phyloP scores from a whole-genome alignment of 2,888 invertebrate genomes.

The Cephus spinipes region DNA sequence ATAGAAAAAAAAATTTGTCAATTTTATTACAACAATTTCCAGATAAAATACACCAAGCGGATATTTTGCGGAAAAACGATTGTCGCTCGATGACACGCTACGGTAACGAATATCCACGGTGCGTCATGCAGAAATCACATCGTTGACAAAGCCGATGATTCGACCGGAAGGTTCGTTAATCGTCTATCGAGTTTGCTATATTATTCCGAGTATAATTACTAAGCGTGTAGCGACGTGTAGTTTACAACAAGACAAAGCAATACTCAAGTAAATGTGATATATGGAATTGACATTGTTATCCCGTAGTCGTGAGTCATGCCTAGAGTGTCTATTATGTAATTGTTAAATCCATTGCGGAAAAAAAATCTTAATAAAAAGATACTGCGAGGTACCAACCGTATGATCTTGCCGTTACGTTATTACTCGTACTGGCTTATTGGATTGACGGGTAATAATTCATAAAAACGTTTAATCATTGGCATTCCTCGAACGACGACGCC shows the following conservation, averaged over 20 bases:
- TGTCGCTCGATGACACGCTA: neutral
- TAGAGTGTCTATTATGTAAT: neutral
- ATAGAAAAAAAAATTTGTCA: neutral
- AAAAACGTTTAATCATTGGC: conserved; percentile 30
- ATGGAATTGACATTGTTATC: neutral
- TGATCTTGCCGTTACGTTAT: neutral
- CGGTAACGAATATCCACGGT: neutral
- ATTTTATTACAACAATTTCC: neutral
- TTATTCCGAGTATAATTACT: neutral
- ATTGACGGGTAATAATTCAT: conserved; percentile 15
- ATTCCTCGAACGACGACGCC: neutral
- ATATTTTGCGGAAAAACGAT: neutral
- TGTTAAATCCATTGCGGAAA: neutral
- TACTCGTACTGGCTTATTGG: neutral
- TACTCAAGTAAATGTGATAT: neutral
- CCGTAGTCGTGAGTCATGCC: neutral
- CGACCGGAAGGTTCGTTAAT: neutral
- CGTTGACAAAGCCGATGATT: neutral
- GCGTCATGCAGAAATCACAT: neutral
- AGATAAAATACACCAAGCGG: neutral
- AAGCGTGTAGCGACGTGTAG: neutral
- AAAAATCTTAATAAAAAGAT: neutral
- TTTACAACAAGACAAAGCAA: neutral
- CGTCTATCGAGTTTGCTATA: neutral
- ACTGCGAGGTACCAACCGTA: neutral